These are phyloP conservation scores for Colossoma macropomum DNA, from an alignment of 2,113 vertebrate genomes.

Conservation along the genomic window DNA sequence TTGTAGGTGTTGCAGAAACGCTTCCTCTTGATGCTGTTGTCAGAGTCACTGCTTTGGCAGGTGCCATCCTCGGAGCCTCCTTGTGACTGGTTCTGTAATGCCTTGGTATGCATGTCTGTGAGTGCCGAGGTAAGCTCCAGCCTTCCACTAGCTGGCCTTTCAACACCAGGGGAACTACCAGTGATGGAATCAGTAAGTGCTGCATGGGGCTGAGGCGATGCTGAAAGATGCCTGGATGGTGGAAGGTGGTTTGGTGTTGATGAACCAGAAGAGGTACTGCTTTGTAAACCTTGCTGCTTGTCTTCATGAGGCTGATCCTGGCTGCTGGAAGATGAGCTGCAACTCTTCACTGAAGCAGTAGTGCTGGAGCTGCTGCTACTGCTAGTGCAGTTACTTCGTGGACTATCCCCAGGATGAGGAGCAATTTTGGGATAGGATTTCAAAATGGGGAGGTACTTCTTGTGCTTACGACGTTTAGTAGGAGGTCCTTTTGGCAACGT, in stretches of 20 bases:
- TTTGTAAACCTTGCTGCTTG: slow-evolving; percentile 45
- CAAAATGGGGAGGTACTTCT: slow-evolving; percentile 89
- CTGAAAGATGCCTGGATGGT: slow-evolving; percentile 42
- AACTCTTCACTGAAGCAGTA: slow-evolving; percentile 56
- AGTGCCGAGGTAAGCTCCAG: slow-evolving; percentile 4
- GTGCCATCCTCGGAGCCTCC: background rate
- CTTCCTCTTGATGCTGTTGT: slow-evolving; percentile 77
- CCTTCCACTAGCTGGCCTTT: slow-evolving; percentile 48
- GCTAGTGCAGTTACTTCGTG: slow-evolving; percentile 61
- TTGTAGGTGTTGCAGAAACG: slow-evolving; percentile 92
- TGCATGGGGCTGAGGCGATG: slow-evolving; percentile 39
- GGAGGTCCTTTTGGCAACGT: slow-evolving; percentile 61
- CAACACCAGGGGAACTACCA: slow-evolving; percentile 43
- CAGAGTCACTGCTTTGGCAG: slow-evolving; percentile 53
- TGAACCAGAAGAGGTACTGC: slow-evolving; percentile 27
- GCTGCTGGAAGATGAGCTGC: slow-evolving; percentile 53
- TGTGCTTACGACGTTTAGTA: slow-evolving; percentile 80
- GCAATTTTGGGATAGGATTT: slow-evolving; percentile 94
- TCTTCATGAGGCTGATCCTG: slow-evolving; percentile 61
- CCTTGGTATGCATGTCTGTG: slow-evolving; percentile 41
- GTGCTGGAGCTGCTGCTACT: slow-evolving; percentile 63
- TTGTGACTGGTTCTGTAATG: slow-evolving; percentile 2
- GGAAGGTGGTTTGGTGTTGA: slow-evolving; percentile 48
- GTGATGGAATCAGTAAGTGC: slow-evolving; percentile 46
- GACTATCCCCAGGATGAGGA: slow-evolving; percentile 86